Evolutionary conservation across 2,888 invertebrate genomes (phyloP).

Genomic region (Limnephilus lunatus): DNA sequence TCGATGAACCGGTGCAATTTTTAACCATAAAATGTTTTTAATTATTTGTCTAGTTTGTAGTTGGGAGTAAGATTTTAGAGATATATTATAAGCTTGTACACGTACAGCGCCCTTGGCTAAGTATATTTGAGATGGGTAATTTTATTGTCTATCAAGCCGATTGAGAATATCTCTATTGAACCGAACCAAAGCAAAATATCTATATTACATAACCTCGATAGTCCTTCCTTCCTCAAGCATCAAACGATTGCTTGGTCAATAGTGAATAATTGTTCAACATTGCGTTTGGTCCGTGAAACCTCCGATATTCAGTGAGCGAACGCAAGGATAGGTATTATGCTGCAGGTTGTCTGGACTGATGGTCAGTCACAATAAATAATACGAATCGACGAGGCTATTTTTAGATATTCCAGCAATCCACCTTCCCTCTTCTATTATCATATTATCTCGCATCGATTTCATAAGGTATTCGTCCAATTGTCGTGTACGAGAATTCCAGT

Average conservation of each 20-base stretch:
- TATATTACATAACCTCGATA: not conserved
- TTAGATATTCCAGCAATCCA: not conserved
- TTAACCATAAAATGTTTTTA: too few species aligned
- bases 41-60: too few species aligned
- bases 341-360: not conserved
- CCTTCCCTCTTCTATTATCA: not conserved
- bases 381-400: not conserved
- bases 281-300: not conserved
- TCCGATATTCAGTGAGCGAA: not conserved
- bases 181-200: not conserved
- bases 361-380: not conserved
- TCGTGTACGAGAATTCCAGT: not conserved
- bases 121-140: too few species aligned
- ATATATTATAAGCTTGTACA: too few species aligned
- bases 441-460: not conserved
- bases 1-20: too few species aligned
- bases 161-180: too few species aligned
- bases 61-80: too few species aligned
- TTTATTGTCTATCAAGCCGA: too few species aligned
- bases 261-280: constrained; percentile 3
- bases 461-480: not conserved
- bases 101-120: too few species aligned
- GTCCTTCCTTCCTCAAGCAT: not conserved
- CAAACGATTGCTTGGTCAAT: constrained; percentile 13
- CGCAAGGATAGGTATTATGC: not conserved